Evolutionary conservation across 2,113 vertebrate species (phyloP).

Genomic region (Leptocoma aspasia): DNA sequence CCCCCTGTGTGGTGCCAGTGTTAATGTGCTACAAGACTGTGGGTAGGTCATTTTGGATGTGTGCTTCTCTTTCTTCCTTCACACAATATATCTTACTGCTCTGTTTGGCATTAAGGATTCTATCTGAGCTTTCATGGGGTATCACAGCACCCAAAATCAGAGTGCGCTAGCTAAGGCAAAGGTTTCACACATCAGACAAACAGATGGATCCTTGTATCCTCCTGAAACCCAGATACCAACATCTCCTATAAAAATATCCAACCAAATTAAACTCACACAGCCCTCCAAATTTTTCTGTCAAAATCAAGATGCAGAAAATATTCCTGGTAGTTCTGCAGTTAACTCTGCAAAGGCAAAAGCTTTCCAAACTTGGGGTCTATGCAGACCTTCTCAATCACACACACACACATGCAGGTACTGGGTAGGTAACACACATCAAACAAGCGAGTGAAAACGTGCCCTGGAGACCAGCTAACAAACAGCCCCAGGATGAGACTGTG

Average conservation of each 20-base stretch:
- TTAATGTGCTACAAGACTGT: neutral
- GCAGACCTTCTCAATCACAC: neutral
- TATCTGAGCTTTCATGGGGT: neutral
- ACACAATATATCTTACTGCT: neutral
- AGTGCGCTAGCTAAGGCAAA: neutral
- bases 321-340: neutral
- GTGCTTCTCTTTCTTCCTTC: neutral
- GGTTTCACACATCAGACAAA: neutral
- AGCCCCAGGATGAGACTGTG: neutral
- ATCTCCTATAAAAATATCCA: neutral
- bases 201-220: neutral
- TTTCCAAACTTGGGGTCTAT: neutral
- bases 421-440: rapidly evolving
- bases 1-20: neutral
- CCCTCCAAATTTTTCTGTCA: neutral
- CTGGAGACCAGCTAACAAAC: neutral
- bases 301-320: neutral
- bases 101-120: neutral
- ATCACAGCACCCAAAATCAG: neutral
- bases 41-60: neutral
- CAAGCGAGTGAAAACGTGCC: neutral
- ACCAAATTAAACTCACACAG: neutral
- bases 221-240: neutral
- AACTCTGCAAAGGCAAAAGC: neutral
- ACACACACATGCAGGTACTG: no score